Evolutionary conservation across 2,888 invertebrate genomes (phyloP).

Genomic region (Subacronicta megacephala): DNA sequence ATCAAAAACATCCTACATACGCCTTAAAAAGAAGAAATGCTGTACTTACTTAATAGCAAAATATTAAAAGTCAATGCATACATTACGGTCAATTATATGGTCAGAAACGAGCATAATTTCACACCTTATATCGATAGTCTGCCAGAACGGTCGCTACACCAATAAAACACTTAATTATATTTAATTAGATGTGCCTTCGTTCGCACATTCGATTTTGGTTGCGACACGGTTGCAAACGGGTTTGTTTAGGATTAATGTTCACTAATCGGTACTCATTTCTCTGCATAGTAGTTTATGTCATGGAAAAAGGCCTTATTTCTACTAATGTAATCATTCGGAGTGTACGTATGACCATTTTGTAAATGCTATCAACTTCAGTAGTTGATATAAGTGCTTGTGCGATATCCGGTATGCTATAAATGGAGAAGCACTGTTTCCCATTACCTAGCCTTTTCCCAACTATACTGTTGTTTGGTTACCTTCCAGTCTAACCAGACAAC

Average conservation of each 20-base stretch:
- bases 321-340: too few relatives aligned
- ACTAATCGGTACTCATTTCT: constrained; percentile 1
- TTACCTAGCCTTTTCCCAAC: too few relatives aligned
- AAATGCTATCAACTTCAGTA: too few relatives aligned
- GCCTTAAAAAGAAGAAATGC: constrained; percentile 2
- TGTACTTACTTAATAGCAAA: constrained; percentile 36
- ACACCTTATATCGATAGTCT: constrained; percentile 44
- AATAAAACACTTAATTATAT: constrained; percentile 57
- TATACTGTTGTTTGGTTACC: too few relatives aligned
- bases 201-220: constrained; percentile 18
- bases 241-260: constrained; percentile 11
- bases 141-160: constrained; percentile 25
- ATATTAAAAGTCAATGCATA: constrained; percentile 32
- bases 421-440: too few relatives aligned
- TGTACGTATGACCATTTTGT: too few relatives aligned
- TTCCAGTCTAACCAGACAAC: too few relatives aligned
- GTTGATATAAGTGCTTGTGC: too few relatives aligned
- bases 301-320: too few relatives aligned
- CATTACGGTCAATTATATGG: constrained; percentile 39
- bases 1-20: not conserved
- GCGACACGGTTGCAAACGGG: constrained; percentile 10
- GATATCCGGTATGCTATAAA: too few relatives aligned
- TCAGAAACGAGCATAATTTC: constrained; percentile 41
- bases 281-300: too few relatives aligned
- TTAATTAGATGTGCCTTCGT: constrained; percentile 49